These are phyloP conservation scores for Dysidea cf. avara DNA, from an alignment of 37 sponge, comb jelly and placozoan species.

Conservation along the genomic window DNA sequence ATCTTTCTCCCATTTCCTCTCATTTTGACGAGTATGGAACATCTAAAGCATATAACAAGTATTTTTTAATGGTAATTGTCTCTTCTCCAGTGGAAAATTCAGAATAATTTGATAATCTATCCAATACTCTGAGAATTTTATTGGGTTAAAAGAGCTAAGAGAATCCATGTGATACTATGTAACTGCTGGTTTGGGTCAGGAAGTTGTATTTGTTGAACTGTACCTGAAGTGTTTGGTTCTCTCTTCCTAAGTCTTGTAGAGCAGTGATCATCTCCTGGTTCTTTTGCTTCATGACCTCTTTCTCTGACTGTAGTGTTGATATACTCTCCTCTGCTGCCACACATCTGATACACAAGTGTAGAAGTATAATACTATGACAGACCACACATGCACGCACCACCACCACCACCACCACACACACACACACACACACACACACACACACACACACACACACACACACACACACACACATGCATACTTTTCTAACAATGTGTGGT, in stretches of 20 bases:
- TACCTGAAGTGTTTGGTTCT: conserved; percentile 61
- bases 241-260: conserved; percentile 49
- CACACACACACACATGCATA: conserved; percentile 5
- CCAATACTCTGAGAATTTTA: no score
- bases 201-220: no score
- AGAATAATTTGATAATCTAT: no score
- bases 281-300: conserved; percentile 33
- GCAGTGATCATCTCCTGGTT: conserved; percentile 3
- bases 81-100: no score
- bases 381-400: not conserved
- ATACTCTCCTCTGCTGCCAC: conserved; percentile 15
- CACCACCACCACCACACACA: no score
- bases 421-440: no score
- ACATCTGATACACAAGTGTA: conserved; percentile 10
- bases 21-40: conserved; percentile 26
- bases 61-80: no score
- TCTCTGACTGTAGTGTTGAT: not conserved
- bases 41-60: no score
- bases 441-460: conserved; percentile 4
- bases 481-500: conserved; percentile 60
- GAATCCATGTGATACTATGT: no score
- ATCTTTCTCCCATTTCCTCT: conserved; percentile 75
- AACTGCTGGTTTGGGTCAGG: no score
- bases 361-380: not conserved
- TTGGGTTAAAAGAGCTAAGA: no score